phyloP scores from a whole-genome alignment of 2,888 invertebrate species.

The Liposcelis brunnea region DNA sequence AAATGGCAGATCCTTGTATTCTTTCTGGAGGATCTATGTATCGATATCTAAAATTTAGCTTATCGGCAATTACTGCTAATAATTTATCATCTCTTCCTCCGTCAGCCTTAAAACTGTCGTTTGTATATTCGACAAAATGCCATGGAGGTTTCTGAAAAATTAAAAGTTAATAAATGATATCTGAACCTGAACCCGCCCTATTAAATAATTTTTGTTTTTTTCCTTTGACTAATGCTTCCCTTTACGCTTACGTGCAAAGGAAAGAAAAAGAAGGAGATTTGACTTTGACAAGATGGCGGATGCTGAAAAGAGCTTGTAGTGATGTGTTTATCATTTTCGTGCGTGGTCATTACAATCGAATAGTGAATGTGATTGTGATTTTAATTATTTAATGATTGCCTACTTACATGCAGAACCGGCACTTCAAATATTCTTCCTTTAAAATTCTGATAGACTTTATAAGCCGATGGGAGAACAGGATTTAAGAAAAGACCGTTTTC shows the following conservation, averaged over 20 bases:
- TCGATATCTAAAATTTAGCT: slow-evolving; percentile 51
- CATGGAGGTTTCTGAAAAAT: slow-evolving; percentile 46
- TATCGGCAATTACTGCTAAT: slow-evolving; percentile 39
- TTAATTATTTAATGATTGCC: too few relatives aligned
- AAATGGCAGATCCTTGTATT: slow-evolving; percentile 46
- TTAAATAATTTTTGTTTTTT: too few relatives aligned
- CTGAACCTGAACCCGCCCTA: too few relatives aligned
- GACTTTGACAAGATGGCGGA: slow-evolving; percentile 6
- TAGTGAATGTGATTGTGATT: too few relatives aligned
- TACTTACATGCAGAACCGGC: slow-evolving; percentile 52
- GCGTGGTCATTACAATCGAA: too few relatives aligned
- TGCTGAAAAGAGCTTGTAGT: too few relatives aligned
- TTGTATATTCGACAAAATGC: slow-evolving; percentile 52
- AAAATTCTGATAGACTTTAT: slow-evolving; percentile 46
- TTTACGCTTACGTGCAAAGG: background rate
- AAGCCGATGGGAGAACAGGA: slow-evolving; percentile 43
- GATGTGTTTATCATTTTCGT: too few relatives aligned
- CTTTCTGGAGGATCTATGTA: slow-evolving; percentile 58
- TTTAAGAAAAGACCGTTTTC: slow-evolving; percentile 41
- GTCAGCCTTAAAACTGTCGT: slow-evolving; percentile 33
- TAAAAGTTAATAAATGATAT: slow-evolving; percentile 5
- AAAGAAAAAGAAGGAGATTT: background rate
- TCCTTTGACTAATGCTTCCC: too few relatives aligned
- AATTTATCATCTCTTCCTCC: slow-evolving; percentile 58
- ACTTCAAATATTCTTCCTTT: slow-evolving; percentile 43